Base-by-base conservation (phyloP, 2,888 invertebrate genomes). In the Drosophila meridionalis region DNA sequence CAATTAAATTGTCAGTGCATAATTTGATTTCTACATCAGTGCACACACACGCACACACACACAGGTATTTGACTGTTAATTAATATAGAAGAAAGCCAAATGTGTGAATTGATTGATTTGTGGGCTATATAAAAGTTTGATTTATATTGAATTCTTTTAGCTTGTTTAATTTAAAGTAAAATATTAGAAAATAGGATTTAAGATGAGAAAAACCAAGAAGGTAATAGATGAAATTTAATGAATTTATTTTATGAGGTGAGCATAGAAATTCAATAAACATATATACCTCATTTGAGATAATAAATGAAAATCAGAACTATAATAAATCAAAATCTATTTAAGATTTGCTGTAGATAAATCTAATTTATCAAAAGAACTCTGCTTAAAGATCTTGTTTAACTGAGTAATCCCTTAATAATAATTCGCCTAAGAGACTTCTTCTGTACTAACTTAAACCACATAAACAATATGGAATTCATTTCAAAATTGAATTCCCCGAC, bases 1-100 rank as follows among this genome's bases (percentile, higher is more conserved):
- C 79, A 85, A 87, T 85, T 85, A 85, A 81, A 81, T 85, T 81
- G 85, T 81, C 81, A 87, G 76, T 87, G 87, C 77, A 78, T 82
- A 78, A 78, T 79, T 71, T 76, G 43, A 73, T 50, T 60, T 60
- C 40, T 14, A 50, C 40, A 69, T 80, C 68, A 65, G 61, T 72
- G 38, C 32, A 20, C 20, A 20, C 42, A 42, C n/a, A n/a, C 32
- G n/a, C 4, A 58, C 5, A 47, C 36, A 30, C 2, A 6, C 26
- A 14, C 52, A 30, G 14, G 14, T 53, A 30, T 48, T 48, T 52
- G 26, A 47, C 30, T 48, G 34, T 64, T 73, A 69, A 83, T 83
- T 85, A 75, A 76, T 79, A 64, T 73, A 66, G 57, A 60, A 62
- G 59, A 66, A 60, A 63, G 48, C 45, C 74, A 70, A 70, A 62